Percentiles rank a stretch among this genome's conserved stretches.
phyloP scores from a whole-genome alignment of 2,113 vertebrate species.

The Megaceryle maxima region DNA sequence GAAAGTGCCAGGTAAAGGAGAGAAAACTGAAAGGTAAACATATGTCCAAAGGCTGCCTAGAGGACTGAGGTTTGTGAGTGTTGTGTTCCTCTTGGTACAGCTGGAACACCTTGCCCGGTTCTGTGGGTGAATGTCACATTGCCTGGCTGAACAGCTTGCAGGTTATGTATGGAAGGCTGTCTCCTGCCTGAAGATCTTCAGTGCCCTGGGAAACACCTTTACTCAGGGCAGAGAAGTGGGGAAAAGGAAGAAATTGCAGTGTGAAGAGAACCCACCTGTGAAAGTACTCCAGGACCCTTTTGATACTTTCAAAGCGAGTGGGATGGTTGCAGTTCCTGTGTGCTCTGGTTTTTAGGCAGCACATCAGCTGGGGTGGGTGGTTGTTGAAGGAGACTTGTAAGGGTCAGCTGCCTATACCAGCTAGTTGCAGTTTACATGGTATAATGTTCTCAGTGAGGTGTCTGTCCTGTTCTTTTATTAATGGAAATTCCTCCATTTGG shows the following conservation, averaged over 20 bases:
- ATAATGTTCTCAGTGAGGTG: not conserved
- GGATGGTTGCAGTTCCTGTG: not conserved
- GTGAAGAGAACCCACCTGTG: accelerated
- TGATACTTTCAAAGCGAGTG: not conserved
- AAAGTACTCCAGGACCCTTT: not conserved
- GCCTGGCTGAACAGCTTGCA: not conserved
- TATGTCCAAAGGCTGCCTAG: not conserved
- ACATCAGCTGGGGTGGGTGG: not conserved
- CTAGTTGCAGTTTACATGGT: not conserved
- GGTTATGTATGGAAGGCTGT: not conserved
- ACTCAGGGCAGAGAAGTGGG: not conserved
- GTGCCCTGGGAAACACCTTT: not conserved
- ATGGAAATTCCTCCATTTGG: not conserved
- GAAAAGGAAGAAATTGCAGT: not conserved
- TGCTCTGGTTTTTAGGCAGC: not conserved
- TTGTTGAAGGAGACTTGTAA: not conserved
- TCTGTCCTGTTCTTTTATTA: not conserved
- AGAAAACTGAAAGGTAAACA: not conserved
- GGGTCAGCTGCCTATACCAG: not conserved
- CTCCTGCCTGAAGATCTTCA: not conserved
- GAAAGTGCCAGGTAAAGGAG: not conserved
- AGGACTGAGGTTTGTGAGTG: not conserved
- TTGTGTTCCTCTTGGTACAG: not conserved
- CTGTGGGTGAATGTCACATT: not conserved
- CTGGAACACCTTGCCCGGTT: not conserved